Percentiles rank a stretch among this genome's conserved stretches.
phyloP scores from a whole-genome alignment of 2,797 vertebrate species.

The Anguilla marmorata region DNA sequence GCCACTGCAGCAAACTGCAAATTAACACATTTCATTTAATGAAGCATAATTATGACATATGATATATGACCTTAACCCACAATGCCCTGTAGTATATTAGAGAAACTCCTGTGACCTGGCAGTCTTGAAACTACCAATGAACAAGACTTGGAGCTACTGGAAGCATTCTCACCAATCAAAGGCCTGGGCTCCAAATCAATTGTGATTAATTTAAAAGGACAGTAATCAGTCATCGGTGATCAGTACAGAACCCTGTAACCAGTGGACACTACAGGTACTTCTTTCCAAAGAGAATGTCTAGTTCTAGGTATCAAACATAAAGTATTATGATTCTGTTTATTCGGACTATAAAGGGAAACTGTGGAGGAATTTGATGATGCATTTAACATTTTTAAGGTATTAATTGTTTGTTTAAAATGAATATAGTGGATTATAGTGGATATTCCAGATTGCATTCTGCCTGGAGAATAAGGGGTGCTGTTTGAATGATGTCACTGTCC shows the following conservation, averaged over 20 bases:
- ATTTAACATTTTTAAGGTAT: too few species aligned
- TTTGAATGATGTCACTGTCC: not conserved
- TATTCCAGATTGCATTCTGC: not conserved
- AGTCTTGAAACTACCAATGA: not conserved
- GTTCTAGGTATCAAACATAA: not conserved
- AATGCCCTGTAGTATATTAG: not conserved
- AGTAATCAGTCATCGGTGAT: not conserved
- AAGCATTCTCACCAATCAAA: not conserved
- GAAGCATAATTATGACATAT: not conserved
- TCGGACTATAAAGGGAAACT: too few species aligned
- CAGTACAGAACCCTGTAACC: not conserved
- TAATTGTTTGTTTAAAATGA: not conserved
- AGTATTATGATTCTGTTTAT: not conserved
- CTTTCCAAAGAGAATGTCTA: not conserved
- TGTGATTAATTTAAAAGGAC: not conserved
- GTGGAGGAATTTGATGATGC: too few species aligned
- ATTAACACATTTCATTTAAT: not conserved
- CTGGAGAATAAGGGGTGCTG: not conserved
- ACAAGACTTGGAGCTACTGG: not conserved
- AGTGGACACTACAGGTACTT: not conserved
- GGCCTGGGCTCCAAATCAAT: not conserved
- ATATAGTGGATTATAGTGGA: not conserved
- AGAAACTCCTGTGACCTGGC: not conserved
- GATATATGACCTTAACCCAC: not conserved
- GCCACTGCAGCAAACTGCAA: not conserved